Percentiles rank a stretch among this genome's conserved stretches.
phyloP scores from a whole-genome alignment of 1,140 invertebrate genomes.

The Lepeophtheirus salmonis region DNA sequence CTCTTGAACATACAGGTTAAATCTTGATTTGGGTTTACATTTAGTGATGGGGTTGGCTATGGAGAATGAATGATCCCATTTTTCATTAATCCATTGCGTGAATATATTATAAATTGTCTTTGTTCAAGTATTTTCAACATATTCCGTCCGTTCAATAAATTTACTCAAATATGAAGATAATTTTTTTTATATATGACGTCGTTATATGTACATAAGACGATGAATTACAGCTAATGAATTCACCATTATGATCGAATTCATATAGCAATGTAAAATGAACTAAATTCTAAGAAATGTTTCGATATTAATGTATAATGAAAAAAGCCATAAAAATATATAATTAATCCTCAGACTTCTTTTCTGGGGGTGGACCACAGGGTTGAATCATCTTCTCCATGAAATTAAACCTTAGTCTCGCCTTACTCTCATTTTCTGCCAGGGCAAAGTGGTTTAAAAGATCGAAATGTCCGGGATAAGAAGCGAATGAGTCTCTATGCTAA shows the following conservation, averaged over 20 bases:
- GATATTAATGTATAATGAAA: neutral
- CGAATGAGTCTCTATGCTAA: slow-evolving; percentile 73
- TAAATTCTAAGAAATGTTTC: neutral
- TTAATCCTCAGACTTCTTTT: slow-evolving; percentile 78
- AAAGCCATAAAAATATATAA: too few species aligned
- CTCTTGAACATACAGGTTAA: too few species aligned
- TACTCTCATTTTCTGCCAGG: slow-evolving; percentile 87
- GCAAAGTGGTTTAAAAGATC: slow-evolving; percentile 85
- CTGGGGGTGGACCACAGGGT: slow-evolving; percentile 90
- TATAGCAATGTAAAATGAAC: neutral
- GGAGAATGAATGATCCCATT: too few species aligned
- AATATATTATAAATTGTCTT: too few species aligned
- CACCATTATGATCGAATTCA: neutral
- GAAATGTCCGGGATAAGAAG: slow-evolving; percentile 85
- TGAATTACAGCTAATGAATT: neutral
- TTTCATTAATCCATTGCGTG: too few species aligned
- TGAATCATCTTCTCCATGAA: slow-evolving; percentile 95
- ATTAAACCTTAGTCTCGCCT: slow-evolving; percentile 82
- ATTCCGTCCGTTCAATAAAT: too few species aligned
- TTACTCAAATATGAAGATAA: too few species aligned
- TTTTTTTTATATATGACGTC: too few species aligned
- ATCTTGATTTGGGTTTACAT: too few species aligned
- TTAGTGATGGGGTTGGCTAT: too few species aligned
- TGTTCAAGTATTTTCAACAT: too few species aligned
- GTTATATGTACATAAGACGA: too few species aligned